Base-by-base conservation (phyloP, 2,888 invertebrate species). In the Kuschelorhynchus macadamiae region DNA sequence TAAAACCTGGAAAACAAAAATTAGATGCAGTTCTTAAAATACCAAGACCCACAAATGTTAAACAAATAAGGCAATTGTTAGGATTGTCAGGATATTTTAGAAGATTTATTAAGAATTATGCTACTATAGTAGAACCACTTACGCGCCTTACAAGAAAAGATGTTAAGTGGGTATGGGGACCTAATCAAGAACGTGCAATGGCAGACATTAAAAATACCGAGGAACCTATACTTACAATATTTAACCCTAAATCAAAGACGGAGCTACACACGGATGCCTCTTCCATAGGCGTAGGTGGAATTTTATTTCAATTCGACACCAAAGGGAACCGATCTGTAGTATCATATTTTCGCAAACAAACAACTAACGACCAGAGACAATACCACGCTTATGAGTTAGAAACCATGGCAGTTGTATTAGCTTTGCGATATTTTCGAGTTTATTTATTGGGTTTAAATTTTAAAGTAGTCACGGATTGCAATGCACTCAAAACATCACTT, bases 231-330 rank as follows among this genome's bases (percentile, higher is more conserved):
- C 56, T 77, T 14, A 70, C 73, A 1, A 71, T 77, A 16, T 77
- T 72, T 30, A 52, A 75, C 42, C 67, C 61, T 16, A 41, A 46
- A 7, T 59, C 67, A 20, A 42, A 61, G 44, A 76, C 75, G 1
- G 74, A 75, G 61, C 44, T 75, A 3, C 74, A 73, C 20, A 72
- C 65, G 2, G 72, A 75, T 33, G 73, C 74, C n/a, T 67, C 60
- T 1, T 67, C 62, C 42, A 12, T 33, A 14, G 74, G 72, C 4
- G 4, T 74, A n/a, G 44, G 16, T 8, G 56, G 42, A 1, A 56
- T 41, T 7, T 17, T 44, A 11, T 2, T 42, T 1, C 25, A 56
- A 20, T n/a, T n/a, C n/a, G 17, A 52, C 16, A 8, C 7, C 3
- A 32, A 21, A 5, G 41, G 17, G 9, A 21, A 55, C 21, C 5